Percentiles rank a stretch among this genome's conserved stretches.
Evolutionary conservation across 1,140 invertebrate genomes (phyloP).

Genomic region (Drosophila littoralis): DNA sequence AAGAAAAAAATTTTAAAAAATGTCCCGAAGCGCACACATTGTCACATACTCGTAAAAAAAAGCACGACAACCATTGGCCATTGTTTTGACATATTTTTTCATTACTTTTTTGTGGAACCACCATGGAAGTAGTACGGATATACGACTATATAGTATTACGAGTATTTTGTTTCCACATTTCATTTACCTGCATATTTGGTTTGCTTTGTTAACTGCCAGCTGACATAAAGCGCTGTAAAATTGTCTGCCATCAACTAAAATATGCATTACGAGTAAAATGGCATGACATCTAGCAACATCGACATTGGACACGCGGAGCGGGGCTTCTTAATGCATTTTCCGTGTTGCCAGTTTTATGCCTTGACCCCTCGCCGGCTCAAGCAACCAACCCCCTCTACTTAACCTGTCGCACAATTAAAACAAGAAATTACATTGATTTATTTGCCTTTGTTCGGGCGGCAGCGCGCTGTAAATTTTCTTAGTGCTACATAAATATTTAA

Average conservation of each 20-base stretch:
- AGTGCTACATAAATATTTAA: conserved; percentile 59
- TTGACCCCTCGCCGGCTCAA: not conserved
- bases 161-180: conserved; percentile 31
- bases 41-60: conserved; percentile 32
- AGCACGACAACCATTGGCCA: conserved; percentile 24
- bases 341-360: conserved; percentile 42
- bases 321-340: conserved; percentile 66
- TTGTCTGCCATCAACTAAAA: conserved; percentile 60
- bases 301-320: conserved; percentile 38
- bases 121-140: not conserved
- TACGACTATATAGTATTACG: conserved; percentile 5
- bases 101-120: conserved; percentile 15
- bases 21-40: conserved; percentile 24
- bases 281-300: conserved; percentile 32
- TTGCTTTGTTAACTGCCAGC: conserved; percentile 28
- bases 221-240: conserved; percentile 38
- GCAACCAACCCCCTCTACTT: not conserved
- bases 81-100: conserved; percentile 37
- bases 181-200: conserved; percentile 23
- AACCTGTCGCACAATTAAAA: conserved; percentile 68
- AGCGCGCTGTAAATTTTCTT: conserved; percentile 41
- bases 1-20: not conserved
- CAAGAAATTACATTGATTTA: conserved; percentile 66
- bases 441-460: conserved; percentile 25
- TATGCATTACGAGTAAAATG: conserved; percentile 50